Conservation (phyloP, 1,140 invertebrate species). For the Philaenus spumarius region DNA sequence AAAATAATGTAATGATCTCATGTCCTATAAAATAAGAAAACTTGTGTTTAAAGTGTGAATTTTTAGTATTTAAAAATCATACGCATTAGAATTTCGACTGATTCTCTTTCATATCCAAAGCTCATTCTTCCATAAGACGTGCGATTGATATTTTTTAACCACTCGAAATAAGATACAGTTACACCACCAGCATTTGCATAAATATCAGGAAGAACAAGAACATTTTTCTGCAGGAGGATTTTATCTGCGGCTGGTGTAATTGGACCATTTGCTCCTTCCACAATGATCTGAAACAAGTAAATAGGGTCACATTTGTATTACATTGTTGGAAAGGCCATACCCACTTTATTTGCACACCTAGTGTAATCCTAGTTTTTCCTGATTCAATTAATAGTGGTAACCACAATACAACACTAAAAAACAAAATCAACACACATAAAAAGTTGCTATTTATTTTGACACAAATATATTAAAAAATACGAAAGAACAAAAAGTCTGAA, state of each 20-base stretch:
- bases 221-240: constrained; percentile 89
- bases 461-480: no score
- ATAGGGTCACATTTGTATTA: no score
- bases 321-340: no score
- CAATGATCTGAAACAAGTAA: constrained; percentile 66
- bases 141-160: constrained; percentile 87
- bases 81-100: constrained; percentile 63
- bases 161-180: constrained; percentile 92
- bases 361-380: no score
- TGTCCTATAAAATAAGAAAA: background rate
- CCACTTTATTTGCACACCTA: no score
- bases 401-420: no score
- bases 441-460: no score
- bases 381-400: no score
- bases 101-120: constrained; percentile 78
- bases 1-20: background rate
- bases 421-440: no score
- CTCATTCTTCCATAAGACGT: constrained; percentile 81
- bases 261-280: constrained; percentile 97
- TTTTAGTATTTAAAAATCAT: constrained; percentile 19
- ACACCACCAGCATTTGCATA: constrained; percentile 60
- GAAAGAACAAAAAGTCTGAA: no score
- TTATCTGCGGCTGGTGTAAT: constrained; percentile 96
- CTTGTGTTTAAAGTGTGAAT: background rate
- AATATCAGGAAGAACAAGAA: constrained; percentile 90